Percentiles rank a stretch among this genome's conserved stretches.
phyloP scores from a whole-genome alignment of 1,140 invertebrate genomes.

The Meloidogyne exigua region DNA sequence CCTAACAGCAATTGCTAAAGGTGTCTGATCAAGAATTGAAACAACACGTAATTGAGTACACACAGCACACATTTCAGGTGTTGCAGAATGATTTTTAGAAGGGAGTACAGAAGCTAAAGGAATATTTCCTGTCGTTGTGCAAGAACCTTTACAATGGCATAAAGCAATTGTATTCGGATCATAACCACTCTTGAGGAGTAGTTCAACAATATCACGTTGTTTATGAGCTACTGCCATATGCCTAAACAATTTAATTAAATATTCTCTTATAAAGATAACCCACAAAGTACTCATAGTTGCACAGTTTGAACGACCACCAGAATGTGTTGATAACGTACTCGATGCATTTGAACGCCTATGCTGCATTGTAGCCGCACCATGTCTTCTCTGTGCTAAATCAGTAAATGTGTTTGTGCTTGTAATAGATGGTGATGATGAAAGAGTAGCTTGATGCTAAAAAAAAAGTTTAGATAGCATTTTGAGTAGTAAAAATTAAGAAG shows the following conservation, averaged over 20 bases:
- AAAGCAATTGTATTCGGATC: conserved; percentile 57
- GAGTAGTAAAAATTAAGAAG: not conserved
- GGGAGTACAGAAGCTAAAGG: conserved; percentile 62
- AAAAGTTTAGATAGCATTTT: not conserved
- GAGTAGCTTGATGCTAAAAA: conserved; percentile 6
- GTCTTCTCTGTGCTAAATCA: conserved; percentile 58
- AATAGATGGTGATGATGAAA: conserved; percentile 60
- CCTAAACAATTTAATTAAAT: conserved; percentile 27
- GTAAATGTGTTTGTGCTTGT: conserved; percentile 62
- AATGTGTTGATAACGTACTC: conserved; percentile 61
- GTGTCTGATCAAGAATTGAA: conserved; percentile 62
- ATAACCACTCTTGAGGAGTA: conserved; percentile 60
- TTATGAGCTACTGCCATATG: conserved; percentile 63
- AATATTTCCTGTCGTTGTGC: conserved; percentile 60
- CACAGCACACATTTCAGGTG: conserved; percentile 59
- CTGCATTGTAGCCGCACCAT: conserved; percentile 41
- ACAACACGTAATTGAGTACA: conserved; percentile 57
- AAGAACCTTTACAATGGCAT: conserved; percentile 61
- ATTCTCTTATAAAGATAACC: not conserved
- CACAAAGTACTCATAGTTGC: conserved; percentile 54
- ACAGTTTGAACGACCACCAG: conserved; percentile 60
- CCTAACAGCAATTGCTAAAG: conserved; percentile 57
- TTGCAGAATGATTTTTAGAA: conserved; percentile 38
- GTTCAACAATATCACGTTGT: conserved; percentile 60
- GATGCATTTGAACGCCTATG: conserved; percentile 62